These are phyloP conservation scores for Spisula solida DNA, from an alignment of 2,888 invertebrate genomes.

Conservation along the genomic window DNA sequence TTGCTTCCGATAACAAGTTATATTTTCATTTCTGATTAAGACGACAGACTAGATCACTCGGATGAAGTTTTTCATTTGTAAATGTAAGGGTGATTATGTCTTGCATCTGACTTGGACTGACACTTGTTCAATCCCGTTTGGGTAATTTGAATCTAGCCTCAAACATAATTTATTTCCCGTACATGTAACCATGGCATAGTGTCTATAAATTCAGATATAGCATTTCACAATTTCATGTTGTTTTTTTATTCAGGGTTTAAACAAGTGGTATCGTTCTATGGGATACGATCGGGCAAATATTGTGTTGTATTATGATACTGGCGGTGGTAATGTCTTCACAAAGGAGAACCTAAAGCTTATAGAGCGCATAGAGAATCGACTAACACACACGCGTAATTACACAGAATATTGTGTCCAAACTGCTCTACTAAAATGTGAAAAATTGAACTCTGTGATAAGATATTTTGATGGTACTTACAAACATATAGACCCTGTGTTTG, in stretches of 20 bases:
- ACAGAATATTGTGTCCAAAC: conserved; percentile 64
- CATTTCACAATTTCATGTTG: too few species aligned
- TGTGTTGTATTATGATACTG: conserved; percentile 73
- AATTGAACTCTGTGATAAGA: conserved; percentile 74
- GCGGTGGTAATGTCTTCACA: conserved; percentile 79
- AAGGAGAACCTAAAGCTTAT: conserved; percentile 75
- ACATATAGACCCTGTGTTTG: conserved; percentile 72
- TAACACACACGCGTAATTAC: conserved; percentile 65
- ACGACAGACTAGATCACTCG: too few species aligned
- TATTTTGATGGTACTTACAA: conserved; percentile 79
- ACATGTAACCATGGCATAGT: too few species aligned
- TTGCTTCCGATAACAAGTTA: too few species aligned
- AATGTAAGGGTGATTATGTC: too few species aligned
- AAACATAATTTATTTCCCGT: too few species aligned
- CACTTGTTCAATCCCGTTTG: too few species aligned
- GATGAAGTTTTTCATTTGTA: too few species aligned
- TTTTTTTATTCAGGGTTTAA: conserved; percentile 47
- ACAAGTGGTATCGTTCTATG: conserved; percentile 68
- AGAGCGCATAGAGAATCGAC: conserved; percentile 72
- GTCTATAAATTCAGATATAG: too few species aligned
- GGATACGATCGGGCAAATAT: conserved; percentile 67
- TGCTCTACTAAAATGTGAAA: conserved; percentile 54
- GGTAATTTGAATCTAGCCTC: too few species aligned
- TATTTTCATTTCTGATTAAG: too few species aligned
- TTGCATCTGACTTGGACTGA: too few species aligned